Percentiles rank a stretch among this genome's conserved stretches.
phyloP scores from a whole-genome alignment of 1,140 invertebrate genomes.

The Geopemphigus sp. region DNA sequence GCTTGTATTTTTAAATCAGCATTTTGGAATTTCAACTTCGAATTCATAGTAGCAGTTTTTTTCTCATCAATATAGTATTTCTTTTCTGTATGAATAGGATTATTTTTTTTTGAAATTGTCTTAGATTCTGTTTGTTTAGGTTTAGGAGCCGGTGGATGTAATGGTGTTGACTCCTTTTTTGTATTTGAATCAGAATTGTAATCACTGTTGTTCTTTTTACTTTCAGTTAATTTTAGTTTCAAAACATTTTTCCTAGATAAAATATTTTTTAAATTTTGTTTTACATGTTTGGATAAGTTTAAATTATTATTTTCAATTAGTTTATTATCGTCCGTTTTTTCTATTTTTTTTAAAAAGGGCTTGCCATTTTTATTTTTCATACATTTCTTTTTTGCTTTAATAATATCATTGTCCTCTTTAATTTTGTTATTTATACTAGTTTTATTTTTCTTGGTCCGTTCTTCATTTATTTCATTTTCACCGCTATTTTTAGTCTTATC shows the following conservation, averaged over 20 bases:
- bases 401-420: slow-evolving; percentile 52
- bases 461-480: slow-evolving; percentile 26
- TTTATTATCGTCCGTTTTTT: slow-evolving; percentile 40
- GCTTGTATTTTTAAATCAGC: slow-evolving; percentile 79
- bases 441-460: slow-evolving; percentile 12
- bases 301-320: slow-evolving; percentile 10
- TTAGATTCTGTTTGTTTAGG: slow-evolving; percentile 29
- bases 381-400: slow-evolving; percentile 67
- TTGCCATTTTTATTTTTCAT: slow-evolving; percentile 66
- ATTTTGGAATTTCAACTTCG: slow-evolving; percentile 81
- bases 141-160: slow-evolving; percentile 20
- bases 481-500: background rate
- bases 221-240: slow-evolving; percentile 6
- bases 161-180: background rate
- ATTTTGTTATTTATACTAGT: background rate
- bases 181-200: background rate
- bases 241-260: background rate
- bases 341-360: slow-evolving; percentile 58
- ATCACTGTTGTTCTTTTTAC: background rate
- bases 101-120: slow-evolving; percentile 30
- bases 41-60: slow-evolving; percentile 77
- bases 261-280: slow-evolving; percentile 43
- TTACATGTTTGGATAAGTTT: background rate
- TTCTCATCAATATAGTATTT: slow-evolving; percentile 35
- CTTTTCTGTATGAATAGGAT: slow-evolving; percentile 29